phyloP scores from a whole-genome alignment of 2,888 invertebrate species.

The Sinohyriopsis cumingii region DNA sequence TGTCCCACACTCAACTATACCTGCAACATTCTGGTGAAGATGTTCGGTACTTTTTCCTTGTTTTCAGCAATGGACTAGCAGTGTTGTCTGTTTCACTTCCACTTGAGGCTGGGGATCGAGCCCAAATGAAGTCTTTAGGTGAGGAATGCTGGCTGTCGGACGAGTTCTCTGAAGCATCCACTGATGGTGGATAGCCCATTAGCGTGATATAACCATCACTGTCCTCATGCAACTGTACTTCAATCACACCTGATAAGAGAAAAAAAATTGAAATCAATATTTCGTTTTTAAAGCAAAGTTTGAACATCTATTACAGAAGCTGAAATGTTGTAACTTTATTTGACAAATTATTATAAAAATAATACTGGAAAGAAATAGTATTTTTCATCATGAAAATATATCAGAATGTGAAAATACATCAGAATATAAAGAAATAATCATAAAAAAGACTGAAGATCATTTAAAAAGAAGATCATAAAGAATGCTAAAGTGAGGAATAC shows the following conservation, averaged over 20 bases:
- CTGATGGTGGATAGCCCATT: constrained; percentile 68
- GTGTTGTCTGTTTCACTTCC: constrained; percentile 44
- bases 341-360: no score
- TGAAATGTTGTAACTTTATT: no score
- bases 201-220: constrained; percentile 74
- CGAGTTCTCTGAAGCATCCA: constrained; percentile 11
- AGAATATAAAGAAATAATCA: no score
- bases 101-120: constrained; percentile 41
- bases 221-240: constrained; percentile 73
- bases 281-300: not conserved
- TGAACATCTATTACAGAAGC: no score
- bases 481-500: no score
- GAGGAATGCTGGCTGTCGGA: constrained; percentile 18
- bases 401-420: no score
- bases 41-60: constrained; percentile 18
- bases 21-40: constrained; percentile 23
- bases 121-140: constrained; percentile 25
- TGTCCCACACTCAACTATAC: constrained; percentile 1
- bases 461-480: no score
- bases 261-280: constrained; percentile 7
- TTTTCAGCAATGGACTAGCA: constrained; percentile 22
- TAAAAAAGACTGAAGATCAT: no score
- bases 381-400: no score
- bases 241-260: constrained; percentile 65
- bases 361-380: no score